These are phyloP conservation scores for Lissocephala sabroskyi DNA, from an alignment of 2,888 invertebrate genomes.

Conservation along the genomic window DNA sequence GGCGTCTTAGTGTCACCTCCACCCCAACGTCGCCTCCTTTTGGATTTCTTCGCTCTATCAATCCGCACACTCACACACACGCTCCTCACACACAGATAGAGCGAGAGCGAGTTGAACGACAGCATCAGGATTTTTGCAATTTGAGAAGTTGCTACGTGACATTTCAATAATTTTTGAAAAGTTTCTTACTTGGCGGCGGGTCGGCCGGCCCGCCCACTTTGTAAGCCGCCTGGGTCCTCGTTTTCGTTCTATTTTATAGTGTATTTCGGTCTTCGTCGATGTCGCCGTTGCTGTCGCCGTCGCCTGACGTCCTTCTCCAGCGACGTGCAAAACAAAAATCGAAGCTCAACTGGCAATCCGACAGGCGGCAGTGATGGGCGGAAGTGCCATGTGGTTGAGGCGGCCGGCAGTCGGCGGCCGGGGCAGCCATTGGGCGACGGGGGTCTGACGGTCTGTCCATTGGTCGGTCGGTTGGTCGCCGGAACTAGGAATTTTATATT, in stretches of 20 bases:
- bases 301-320: neutral
- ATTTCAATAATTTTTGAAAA: conserved; percentile 72
- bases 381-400: conserved; percentile 25
- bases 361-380: conserved; percentile 13
- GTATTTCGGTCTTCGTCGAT: conserved; percentile 53
- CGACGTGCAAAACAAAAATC: conserved; percentile 36
- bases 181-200: conserved; percentile 43
- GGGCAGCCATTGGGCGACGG: neutral
- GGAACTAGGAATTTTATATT: conserved; percentile 67
- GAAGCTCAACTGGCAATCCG: conserved; percentile 33
- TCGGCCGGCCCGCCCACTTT: conserved; percentile 3
- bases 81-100: neutral
- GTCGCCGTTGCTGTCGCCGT: conserved; percentile 8
- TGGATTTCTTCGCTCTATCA: conserved; percentile 54
- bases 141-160: conserved; percentile 72
- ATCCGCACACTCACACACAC: conserved; percentile 45
- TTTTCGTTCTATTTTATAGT: conserved; percentile 50
- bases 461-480: conserved; percentile 18
- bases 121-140: conserved; percentile 72
- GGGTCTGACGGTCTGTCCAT: neutral
- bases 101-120: conserved; percentile 67
- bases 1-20: conserved; percentile 60
- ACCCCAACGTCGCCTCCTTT: conserved; percentile 12
- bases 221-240: neutral
- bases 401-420: too few relatives aligned